Base-by-base conservation (phyloP, 2,888 invertebrate genomes). In the Torymus tubicola region DNA sequence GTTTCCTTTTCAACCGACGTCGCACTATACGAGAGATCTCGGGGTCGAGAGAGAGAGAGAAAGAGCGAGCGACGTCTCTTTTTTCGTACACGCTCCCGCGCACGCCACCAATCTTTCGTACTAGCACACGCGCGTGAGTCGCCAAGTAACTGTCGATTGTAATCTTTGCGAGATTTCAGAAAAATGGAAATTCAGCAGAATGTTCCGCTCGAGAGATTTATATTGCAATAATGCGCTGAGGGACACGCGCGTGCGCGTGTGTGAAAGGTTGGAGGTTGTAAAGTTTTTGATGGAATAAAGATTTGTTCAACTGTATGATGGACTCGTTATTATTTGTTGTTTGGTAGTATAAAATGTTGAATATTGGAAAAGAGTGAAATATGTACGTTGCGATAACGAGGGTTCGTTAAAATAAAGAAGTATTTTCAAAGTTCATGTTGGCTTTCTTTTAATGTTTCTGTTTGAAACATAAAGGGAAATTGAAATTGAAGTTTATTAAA, bases 91-190 rank as follows among this genome's bases (percentile, higher is more conserved):
- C n/a, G 16, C 68, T 13, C 52, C 52, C 65, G 14, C 60, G 74
- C 53, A 13, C 60, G 74, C 53, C 24, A 67, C 57, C 77, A 69
- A 77, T 42, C 42, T 69, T 31, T 69, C 12, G 21, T 42, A 42
- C 18, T 16, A 3, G 2, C 31, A 8, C 42, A 14, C n/a, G 13
- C 68, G 14, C 58, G 53, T 18, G 16, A 65, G 74, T 60, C 24
- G 71, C 57, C 77, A 69, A 77, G 72, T 68, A 73, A 72, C 77
- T 72, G 68, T 73, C 73, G 77, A 81, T 81, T 78, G 60, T 81
- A 72, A 81, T 81, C 81, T 77, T 69, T 67, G 67, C 69, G 52
- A 58, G 72, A 72, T 68, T 63, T 58, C 61, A 11, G 68, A 73
- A 69, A 63, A 61, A 53, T 55, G 52, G 57, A 18, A 18, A 65